phyloP scores from a whole-genome alignment of 2,113 vertebrate species.

The Cynocephalus volans region DNA sequence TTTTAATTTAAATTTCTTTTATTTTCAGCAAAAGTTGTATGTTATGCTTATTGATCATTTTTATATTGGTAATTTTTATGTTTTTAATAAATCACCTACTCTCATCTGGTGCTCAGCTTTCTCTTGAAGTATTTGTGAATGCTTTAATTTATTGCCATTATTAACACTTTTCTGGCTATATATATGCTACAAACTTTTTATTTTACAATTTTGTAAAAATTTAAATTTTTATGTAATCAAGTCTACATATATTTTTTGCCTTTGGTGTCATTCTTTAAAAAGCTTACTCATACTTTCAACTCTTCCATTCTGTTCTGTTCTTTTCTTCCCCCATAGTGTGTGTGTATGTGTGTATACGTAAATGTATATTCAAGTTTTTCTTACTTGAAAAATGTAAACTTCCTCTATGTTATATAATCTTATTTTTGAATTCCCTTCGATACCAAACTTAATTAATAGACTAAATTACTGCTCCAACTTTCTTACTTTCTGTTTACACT shows the following conservation, averaged over 20 bases:
- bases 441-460: not conserved
- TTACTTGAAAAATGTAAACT: not conserved
- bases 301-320: conserved; percentile 20
- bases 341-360: not conserved
- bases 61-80: conserved; percentile 14
- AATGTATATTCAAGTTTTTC: not conserved
- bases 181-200: not conserved
- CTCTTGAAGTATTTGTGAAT: conserved; percentile 16
- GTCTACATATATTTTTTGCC: not conserved
- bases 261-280: conserved; percentile 35
- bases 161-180: not conserved
- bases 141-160: not conserved
- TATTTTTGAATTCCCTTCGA: conserved; percentile 24
- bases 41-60: not conserved
- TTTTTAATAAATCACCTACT: not conserved
- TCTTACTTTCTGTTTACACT: not conserved
- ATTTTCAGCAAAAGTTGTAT: conserved; percentile 18
- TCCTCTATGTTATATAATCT: not conserved
- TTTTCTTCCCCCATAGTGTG: not conserved
- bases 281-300: not conserved
- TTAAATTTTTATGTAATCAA: not conserved
- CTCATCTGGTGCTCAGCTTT: not conserved
- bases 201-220: conserved; percentile 34
- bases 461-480: not conserved
- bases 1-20: conserved; percentile 41